Percentiles rank a stretch among this genome's conserved stretches.
Evolutionary conservation across 2,797 vertebrate species (phyloP).

Genomic region (Coluber constrictor): DNA sequence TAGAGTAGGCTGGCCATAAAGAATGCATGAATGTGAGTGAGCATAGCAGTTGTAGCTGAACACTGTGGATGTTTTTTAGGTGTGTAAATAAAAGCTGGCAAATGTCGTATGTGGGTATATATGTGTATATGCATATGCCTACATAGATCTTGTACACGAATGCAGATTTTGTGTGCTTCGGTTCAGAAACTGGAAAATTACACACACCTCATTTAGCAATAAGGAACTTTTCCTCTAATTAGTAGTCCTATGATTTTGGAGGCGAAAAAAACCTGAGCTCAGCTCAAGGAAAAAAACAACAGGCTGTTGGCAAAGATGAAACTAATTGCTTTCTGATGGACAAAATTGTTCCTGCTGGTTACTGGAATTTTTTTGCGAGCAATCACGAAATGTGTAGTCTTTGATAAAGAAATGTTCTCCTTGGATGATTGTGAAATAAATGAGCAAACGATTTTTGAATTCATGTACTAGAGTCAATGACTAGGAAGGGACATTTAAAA

Average conservation of each 20-base stretch:
- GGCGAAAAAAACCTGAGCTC: neutral
- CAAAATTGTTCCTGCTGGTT: neutral
- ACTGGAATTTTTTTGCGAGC: neutral
- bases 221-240: neutral
- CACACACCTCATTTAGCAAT: neutral
- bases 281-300: neutral
- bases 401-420: neutral
- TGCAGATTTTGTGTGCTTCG: conserved; percentile 29
- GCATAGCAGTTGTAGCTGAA: conserved; percentile 40
- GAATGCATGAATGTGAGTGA: conserved; percentile 51
- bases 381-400: neutral
- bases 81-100: neutral
- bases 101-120: neutral
- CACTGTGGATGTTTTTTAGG: conserved; percentile 8
- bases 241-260: neutral
- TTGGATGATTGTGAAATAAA: neutral
- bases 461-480: neutral
- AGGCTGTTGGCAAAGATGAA: neutral
- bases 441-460: neutral
- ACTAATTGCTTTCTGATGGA: neutral
- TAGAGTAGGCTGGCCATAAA: conserved; percentile 63
- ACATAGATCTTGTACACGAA: neutral
- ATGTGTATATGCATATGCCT: neutral
- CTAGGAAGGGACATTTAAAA: neutral
- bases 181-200: neutral